phyloP scores from a whole-genome alignment of 2,797 vertebrate species.

The Spondyliosoma cantharus region DNA sequence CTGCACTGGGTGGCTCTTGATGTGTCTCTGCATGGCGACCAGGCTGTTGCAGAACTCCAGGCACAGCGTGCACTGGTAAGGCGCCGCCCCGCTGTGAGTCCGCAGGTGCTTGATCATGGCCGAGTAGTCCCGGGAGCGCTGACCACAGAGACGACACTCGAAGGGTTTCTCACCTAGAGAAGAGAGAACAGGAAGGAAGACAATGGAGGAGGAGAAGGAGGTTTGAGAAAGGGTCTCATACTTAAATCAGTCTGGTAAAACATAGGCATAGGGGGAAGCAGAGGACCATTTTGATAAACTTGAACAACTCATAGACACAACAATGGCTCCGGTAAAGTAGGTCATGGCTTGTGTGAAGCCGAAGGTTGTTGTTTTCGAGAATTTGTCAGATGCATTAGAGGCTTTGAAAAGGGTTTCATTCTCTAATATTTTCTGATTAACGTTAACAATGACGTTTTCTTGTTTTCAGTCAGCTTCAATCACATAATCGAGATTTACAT shows the following conservation, averaged over 20 bases:
- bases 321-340: too few relatives aligned
- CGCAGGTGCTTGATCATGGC: conserved; percentile 93
- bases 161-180: conserved; percentile 88
- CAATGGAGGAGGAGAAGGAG: neutral
- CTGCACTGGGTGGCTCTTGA: conserved; percentile 85
- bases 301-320: too few relatives aligned
- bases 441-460: too few relatives aligned
- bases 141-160: conserved; percentile 89
- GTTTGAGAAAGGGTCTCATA: neutral
- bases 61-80: conserved; percentile 90
- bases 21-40: conserved; percentile 89
- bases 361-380: too few relatives aligned
- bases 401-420: too few relatives aligned
- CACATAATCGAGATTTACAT: too few relatives aligned
- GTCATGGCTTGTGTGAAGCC: too few relatives aligned
- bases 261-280: too few relatives aligned
- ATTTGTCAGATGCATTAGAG: too few relatives aligned
- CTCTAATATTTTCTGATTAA: too few relatives aligned
- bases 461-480: too few relatives aligned
- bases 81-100: conserved; percentile 87
- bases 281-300: too few relatives aligned
- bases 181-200: conserved; percentile 33
- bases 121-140: conserved; percentile 91
- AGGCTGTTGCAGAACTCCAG: conserved; percentile 88
- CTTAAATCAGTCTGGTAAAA: neutral